phyloP scores from a whole-genome alignment of 1,140 invertebrate genomes.

The Drosophila obscura region DNA sequence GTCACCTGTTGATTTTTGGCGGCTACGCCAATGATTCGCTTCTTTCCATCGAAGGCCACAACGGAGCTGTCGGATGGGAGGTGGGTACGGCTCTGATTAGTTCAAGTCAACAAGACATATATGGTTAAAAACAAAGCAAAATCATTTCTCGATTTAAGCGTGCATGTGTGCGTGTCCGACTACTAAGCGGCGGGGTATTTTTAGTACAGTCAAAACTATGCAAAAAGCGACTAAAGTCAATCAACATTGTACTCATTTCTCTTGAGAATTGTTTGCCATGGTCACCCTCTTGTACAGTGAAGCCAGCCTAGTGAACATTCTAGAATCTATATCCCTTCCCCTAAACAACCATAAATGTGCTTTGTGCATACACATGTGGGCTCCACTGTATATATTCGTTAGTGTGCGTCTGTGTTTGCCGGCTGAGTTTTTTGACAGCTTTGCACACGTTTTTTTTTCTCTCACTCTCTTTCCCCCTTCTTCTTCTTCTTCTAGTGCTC shows the following conservation, averaged over 20 bases:
- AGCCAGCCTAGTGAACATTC: too few species aligned
- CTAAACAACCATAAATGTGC: too few species aligned
- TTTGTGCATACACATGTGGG: slow-evolving; percentile 1
- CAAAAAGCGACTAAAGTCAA: too few species aligned
- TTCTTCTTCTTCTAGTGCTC: slow-evolving; percentile 16
- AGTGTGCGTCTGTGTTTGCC: slow-evolving; percentile 58
- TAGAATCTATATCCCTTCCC: too few species aligned
- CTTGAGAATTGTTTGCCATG: too few species aligned
- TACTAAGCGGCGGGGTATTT: too few species aligned
- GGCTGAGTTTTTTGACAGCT: slow-evolving; percentile 72
- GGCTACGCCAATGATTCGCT: slow-evolving; percentile 96
- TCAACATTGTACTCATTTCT: too few species aligned
- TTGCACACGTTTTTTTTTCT: slow-evolving; percentile 45
- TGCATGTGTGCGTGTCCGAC: too few species aligned
- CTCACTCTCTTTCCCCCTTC: slow-evolving; percentile 15
- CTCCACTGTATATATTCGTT: slow-evolving; percentile 31
- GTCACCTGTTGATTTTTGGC: slow-evolving; percentile 98
- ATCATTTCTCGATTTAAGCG: background rate
- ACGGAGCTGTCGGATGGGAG: slow-evolving; percentile 89
- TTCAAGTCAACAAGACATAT: slow-evolving; percentile 28
- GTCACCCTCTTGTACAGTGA: too few species aligned
- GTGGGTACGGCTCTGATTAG: background rate
- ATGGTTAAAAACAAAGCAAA: slow-evolving; percentile 36
- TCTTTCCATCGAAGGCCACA: slow-evolving; percentile 96
- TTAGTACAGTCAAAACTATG: too few species aligned